Evolutionary conservation across 2,113 vertebrate genomes (phyloP).

Genomic region (Burhinus bistriatus): DNA sequence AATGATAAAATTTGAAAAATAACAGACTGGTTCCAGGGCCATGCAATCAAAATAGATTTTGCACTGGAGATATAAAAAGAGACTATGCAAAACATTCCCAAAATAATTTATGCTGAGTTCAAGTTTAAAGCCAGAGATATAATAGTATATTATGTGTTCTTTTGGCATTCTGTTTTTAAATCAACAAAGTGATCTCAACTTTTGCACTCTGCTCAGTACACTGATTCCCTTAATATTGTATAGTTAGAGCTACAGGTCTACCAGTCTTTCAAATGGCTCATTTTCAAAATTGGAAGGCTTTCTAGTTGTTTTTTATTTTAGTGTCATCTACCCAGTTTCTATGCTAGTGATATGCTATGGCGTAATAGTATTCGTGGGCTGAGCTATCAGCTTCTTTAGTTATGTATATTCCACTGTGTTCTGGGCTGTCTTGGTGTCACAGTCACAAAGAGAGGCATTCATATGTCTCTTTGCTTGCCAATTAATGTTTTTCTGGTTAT

Average conservation of each 20-base stretch:
- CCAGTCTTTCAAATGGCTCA: neutral
- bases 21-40: slow-evolving; percentile 32
- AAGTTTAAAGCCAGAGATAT: slow-evolving; percentile 56
- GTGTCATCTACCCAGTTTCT: neutral
- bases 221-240: neutral
- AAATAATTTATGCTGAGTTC: slow-evolving; percentile 65
- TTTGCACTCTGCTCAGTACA: neutral
- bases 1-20: slow-evolving; percentile 63
- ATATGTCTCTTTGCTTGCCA: neutral
- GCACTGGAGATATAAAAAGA: slow-evolving; percentile 54
- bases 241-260: neutral
- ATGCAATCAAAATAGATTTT: slow-evolving; percentile 59
- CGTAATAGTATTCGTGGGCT: neutral
- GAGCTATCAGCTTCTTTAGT: neutral
- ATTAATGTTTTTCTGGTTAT: neutral
- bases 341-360: neutral
- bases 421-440: neutral
- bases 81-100: slow-evolving; percentile 56
- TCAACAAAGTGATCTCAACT: slow-evolving; percentile 9
- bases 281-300: neutral
- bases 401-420: neutral
- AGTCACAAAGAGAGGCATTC: neutral
- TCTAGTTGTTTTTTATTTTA: neutral
- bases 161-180: slow-evolving; percentile 52
- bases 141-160: slow-evolving; percentile 46